phyloP scores from a whole-genome alignment of 2,888 invertebrate species.

The Drosophila multiciliata region DNA sequence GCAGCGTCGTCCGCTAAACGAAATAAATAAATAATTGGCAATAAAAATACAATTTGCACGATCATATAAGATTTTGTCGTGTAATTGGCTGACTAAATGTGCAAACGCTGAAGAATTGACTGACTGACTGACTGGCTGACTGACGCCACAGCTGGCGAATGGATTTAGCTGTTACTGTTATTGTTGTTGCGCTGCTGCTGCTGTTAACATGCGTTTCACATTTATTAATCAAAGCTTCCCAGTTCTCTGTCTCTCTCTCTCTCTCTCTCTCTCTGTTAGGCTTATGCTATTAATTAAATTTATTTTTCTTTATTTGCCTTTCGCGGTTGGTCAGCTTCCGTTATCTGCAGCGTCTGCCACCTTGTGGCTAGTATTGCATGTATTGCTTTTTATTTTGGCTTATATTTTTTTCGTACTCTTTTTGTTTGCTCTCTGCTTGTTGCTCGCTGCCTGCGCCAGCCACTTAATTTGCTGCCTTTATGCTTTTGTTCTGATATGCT shows the following conservation, averaged over 20 bases:
- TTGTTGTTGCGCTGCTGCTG: conserved; percentile 26
- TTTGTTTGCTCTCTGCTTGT: conserved; percentile 9
- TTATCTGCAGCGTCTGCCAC: conserved; percentile 22
- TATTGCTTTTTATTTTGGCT: conserved; percentile 25
- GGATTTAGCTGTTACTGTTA: conserved; percentile 11
- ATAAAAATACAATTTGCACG: conserved; percentile 80
- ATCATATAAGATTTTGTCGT: conserved; percentile 74
- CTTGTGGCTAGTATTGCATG: conserved; percentile 24
- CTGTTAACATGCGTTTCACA: conserved; percentile 43
- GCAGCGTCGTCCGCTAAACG: conserved; percentile 58
- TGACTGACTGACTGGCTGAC: conserved; percentile 9
- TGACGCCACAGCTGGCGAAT: conserved; percentile 7
- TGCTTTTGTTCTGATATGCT: conserved; percentile 76
- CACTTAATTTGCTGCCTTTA: conserved; percentile 77
- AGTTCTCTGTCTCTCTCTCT: conserved; percentile 1
- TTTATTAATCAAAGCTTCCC: conserved; percentile 41
- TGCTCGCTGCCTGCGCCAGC: conserved; percentile 31
- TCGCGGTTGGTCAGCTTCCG: conserved; percentile 52
- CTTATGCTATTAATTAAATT: conserved; percentile 66
- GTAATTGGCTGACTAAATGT: conserved; percentile 68
- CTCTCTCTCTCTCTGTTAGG: neutral
- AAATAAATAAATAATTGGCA: conserved; percentile 80
- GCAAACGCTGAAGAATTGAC: conserved; percentile 14
- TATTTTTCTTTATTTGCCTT: conserved; percentile 58
- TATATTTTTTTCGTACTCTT: conserved; percentile 1